Base-by-base conservation (phyloP, 1,140 invertebrate species). In the Lutraria rhynchaena region DNA sequence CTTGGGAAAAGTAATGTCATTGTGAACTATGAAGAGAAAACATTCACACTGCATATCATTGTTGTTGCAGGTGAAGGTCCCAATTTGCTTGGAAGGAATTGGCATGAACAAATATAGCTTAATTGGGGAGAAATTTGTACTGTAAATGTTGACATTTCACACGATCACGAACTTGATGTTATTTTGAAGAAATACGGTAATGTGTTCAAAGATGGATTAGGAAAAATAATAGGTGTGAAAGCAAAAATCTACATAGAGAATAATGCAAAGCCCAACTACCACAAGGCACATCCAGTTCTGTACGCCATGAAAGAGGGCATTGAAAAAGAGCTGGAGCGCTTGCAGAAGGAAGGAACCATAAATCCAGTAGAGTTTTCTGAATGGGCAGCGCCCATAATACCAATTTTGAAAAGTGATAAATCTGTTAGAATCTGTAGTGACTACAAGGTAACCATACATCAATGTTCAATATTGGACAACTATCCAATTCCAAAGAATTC, bases 331-430 rank as follows among this genome's bases (percentile, higher is more conserved):
- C 33, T 84, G 19, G 53, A 35, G 3, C 41, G 69, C 35, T 60
- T 90, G 27, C 29, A 74, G 44, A 35, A 86, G 29, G 57, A 81
- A 46, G 85, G 77, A 17, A 80, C 87, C 7, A 71, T 84, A 3
- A 71, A 81, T 70, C 67, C 31, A 27, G 78, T 84, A 13, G 2
- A 58, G 17, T 73, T 57, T 73, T 61, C 41, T 44, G 78, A 85
- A 19, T 93, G 91, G 91, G 90, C 87, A 9, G 89, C 91, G 24
- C 92, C 90, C 13, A 73, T 89, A n/a, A 90, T 93, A 11, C 74
- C 87, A 1, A 85, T 92, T 11, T 49, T 87, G 13, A 92, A 93
- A 85, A 44, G 85, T 29, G 81, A 91, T 75, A 87, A 86, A 57
- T 83, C 55, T n/a, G 83, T 92, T 11, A 83, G 89, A n/a, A 73